Percentiles rank a stretch among this genome's conserved stretches.
phyloP scores from a whole-genome alignment of 2,797 vertebrate species.

The Chloroceryle inda region DNA sequence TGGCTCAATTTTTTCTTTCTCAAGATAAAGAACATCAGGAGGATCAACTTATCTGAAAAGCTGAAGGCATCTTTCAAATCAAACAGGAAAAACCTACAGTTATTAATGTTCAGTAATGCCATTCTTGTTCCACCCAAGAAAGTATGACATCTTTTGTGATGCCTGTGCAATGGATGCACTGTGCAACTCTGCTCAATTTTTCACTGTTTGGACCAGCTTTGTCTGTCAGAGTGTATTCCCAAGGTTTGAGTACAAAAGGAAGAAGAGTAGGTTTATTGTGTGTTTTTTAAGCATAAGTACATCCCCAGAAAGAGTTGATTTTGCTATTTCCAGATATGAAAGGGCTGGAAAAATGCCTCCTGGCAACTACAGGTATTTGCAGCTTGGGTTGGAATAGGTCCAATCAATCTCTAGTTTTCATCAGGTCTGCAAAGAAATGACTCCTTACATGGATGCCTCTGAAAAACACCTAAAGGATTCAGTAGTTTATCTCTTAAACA shows the following conservation, averaged over 20 bases:
- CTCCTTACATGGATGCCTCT: background rate
- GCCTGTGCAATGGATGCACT: too few species aligned
- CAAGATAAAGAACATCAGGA: background rate
- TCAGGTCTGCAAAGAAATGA: background rate
- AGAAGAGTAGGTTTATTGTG: background rate
- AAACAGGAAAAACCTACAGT: background rate
- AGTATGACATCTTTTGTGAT: background rate
- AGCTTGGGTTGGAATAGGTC: background rate
- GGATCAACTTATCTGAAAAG: background rate
- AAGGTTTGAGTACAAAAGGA: background rate
- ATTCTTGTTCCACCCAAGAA: background rate
- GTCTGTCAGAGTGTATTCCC: background rate
- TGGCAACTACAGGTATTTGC: background rate
- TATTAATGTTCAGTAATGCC: accelerated
- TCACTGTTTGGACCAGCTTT: background rate
- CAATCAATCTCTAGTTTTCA: background rate
- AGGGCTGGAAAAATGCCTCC: background rate
- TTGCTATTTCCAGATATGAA: background rate
- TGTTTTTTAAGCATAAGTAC: background rate
- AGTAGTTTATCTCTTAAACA: background rate
- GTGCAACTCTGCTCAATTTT: background rate
- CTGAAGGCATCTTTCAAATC: background rate
- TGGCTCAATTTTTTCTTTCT: background rate
- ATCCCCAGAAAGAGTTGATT: background rate
- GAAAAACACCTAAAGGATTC: background rate